These are phyloP conservation scores for Caiman crocodilus DNA, from an alignment of 2,797 vertebrate species.

Conservation along the genomic window DNA sequence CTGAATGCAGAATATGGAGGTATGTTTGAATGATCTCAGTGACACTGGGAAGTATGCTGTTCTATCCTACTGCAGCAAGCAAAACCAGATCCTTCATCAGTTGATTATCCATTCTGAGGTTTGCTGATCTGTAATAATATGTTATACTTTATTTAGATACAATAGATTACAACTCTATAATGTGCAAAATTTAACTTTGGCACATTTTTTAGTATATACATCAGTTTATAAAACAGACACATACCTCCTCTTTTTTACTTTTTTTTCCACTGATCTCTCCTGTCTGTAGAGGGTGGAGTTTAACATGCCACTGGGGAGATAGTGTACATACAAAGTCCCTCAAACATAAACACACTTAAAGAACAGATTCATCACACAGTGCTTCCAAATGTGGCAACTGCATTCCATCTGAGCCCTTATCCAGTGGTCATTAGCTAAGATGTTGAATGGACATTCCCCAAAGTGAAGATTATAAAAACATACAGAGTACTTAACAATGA, in stretches of 20 bases:
- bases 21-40: background rate
- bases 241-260: background rate
- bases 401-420: conserved; percentile 66
- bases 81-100: background rate
- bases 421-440: conserved; percentile 38
- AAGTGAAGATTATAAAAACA: conserved; percentile 51
- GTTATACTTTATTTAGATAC: background rate
- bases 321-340: conserved; percentile 44
- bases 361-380: conserved; percentile 39
- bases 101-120: background rate
- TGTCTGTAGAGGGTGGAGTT: conserved; percentile 38
- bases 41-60: rapidly evolving
- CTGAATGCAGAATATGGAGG: background rate
- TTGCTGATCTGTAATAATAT: background rate
- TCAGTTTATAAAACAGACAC: background rate
- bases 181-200: background rate
- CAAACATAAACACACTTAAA: conserved; percentile 68
- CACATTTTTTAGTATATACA: background rate
- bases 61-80: background rate
- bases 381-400: conserved; percentile 51
- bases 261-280: background rate
- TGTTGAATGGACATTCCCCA: conserved; percentile 50
- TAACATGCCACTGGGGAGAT: conserved; percentile 34
- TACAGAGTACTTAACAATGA: background rate
- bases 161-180: background rate